phyloP scores from a whole-genome alignment of 2,888 invertebrate species.

The Drosophila histrio region DNA sequence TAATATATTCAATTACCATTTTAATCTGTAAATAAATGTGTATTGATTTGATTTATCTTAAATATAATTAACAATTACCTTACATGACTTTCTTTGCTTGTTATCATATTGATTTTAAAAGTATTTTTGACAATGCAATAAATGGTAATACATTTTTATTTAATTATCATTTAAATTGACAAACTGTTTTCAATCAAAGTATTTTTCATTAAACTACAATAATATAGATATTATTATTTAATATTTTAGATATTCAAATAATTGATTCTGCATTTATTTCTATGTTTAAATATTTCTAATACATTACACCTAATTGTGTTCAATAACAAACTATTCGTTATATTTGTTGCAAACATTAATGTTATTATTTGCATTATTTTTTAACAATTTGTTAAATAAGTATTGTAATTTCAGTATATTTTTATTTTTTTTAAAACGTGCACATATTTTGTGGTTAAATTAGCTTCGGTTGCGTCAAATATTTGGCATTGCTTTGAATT shows the following conservation, averaged over 20 bases:
- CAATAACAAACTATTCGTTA: no score
- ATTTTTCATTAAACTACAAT: no score
- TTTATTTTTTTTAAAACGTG: neutral
- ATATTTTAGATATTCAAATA: no score
- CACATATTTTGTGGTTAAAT: constrained; percentile 15
- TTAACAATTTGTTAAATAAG: constrained; percentile 1
- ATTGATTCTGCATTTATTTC: no score
- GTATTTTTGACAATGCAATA: neutral
- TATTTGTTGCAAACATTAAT: neutral
- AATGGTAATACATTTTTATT: neutral
- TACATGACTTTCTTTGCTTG: neutral
- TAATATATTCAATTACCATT: constrained; percentile 38
- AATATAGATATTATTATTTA: no score
- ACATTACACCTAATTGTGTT: no score
- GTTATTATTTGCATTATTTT: constrained; percentile 19
- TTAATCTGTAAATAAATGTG: constrained; percentile 40
- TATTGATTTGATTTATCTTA: constrained; percentile 13
- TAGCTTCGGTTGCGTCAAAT: constrained; percentile 28
- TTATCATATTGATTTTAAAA: neutral
- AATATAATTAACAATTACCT: neutral
- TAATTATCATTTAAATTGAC: no score
- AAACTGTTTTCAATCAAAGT: no score
- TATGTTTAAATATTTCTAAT: no score
- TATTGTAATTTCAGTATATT: neutral
- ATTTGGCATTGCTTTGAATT: constrained; percentile 44